Conservation (phyloP, 2,888 invertebrate species). For the Aethes cnicana region DNA sequence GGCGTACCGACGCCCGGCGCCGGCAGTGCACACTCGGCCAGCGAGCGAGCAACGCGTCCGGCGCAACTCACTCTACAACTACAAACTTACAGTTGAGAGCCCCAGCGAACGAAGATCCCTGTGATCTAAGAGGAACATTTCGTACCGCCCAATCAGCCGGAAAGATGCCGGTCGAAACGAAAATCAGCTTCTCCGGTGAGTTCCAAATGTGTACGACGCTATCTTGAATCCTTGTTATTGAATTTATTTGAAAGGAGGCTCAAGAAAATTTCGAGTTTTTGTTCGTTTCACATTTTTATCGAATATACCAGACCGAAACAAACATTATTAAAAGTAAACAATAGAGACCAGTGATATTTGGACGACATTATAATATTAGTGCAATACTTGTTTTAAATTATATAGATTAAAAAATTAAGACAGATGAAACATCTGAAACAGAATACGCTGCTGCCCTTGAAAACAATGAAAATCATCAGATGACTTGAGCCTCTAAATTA, state of each 20-base stretch:
- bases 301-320: too few species aligned
- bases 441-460: conserved; percentile 6
- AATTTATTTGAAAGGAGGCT: too few species aligned
- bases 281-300: too few species aligned
- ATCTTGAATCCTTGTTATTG: too few species aligned
- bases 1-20: conserved; percentile 43
- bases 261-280: conserved; percentile 2
- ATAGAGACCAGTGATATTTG: too few species aligned
- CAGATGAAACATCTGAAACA: conserved; percentile 8
- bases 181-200: conserved; percentile 79
- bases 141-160: too few species aligned
- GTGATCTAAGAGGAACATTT: too few species aligned
- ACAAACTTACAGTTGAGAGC: conserved; percentile 35
- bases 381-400: too few species aligned
- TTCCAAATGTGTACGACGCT: conserved; percentile 36
- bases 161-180: conserved; percentile 77
- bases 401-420: not conserved
- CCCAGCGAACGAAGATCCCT: too few species aligned
- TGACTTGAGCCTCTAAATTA: conserved; percentile 14
- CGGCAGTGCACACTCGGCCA: conserved; percentile 67
- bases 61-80: conserved; percentile 34
- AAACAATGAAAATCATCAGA: conserved; percentile 15
- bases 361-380: too few species aligned
- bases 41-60: conserved; percentile 62
- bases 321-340: too few species aligned